Percentiles rank a stretch among this genome's conserved stretches.
Conservation (phyloP, 2,888 invertebrate genomes). For the Laothoe populi region DNA sequence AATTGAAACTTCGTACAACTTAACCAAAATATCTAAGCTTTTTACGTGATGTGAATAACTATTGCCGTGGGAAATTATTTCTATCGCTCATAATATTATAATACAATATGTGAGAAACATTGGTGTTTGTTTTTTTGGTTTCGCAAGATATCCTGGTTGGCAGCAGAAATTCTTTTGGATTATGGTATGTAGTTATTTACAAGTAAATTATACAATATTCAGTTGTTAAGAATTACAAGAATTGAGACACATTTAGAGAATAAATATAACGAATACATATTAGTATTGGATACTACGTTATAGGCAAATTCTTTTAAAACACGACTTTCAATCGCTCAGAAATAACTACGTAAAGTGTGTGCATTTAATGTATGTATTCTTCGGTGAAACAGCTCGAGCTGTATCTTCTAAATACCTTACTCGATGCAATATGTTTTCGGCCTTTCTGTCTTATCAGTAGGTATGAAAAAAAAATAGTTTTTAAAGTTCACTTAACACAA, state of each 20-base stretch:
- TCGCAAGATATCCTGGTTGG: constrained; percentile 46
- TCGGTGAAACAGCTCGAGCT: not conserved
- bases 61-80: constrained; percentile 64
- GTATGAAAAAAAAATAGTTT: not conserved
- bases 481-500: too few species aligned
- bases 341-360: not conserved
- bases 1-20: constrained; percentile 76
- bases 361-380: too few species aligned
- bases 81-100: constrained; percentile 56
- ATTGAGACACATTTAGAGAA: not conserved
- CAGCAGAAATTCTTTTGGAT: constrained; percentile 48
- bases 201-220: constrained; percentile 29
- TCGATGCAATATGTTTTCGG: too few species aligned
- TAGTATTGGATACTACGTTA: not conserved
- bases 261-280: not conserved
- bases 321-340: not conserved
- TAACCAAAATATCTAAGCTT: constrained; percentile 81
- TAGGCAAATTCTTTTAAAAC: not conserved
- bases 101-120: constrained; percentile 62
- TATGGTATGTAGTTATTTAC: constrained; percentile 53
- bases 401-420: not conserved
- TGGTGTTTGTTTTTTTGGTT: constrained; percentile 51
- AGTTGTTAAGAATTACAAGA: not conserved
- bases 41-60: constrained; percentile 72
- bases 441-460: too few species aligned